A percentile compares a stretch with the other conserved stretches of the same genome.
phyloP scores from a whole-genome alignment of 1,140 invertebrate genomes.

The Drosophila nannoptera region DNA sequence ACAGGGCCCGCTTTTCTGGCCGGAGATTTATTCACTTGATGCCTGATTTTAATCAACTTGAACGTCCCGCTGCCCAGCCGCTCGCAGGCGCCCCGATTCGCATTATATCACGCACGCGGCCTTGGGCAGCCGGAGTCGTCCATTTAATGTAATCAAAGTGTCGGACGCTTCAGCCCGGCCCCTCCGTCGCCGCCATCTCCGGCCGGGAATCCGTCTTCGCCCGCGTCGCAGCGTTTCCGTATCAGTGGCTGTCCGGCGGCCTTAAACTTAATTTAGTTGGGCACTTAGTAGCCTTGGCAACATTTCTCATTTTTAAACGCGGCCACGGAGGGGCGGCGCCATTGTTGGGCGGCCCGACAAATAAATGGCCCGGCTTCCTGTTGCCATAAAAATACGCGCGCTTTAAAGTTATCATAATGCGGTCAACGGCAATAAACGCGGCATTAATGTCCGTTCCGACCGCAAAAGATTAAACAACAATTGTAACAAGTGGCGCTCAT shows the following conservation, averaged over 20 bases:
- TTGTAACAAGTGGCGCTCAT: slow-evolving; percentile 41
- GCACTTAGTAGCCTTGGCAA: slow-evolving; percentile 71
- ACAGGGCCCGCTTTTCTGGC: slow-evolving; percentile 38
- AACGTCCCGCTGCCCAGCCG: slow-evolving; percentile 46
- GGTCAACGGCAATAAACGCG: slow-evolving; percentile 74
- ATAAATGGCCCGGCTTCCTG: slow-evolving; percentile 70
- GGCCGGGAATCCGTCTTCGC: too few relatives aligned
- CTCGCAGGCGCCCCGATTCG: slow-evolving; percentile 26
- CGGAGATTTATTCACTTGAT: slow-evolving; percentile 75
- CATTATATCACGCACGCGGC: slow-evolving; percentile 68
- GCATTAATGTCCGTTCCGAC: slow-evolving; percentile 63
- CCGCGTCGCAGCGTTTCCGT: neutral
- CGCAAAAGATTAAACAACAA: slow-evolving; percentile 17
- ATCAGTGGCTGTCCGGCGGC: slow-evolving; percentile 26
- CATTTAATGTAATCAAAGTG: slow-evolving; percentile 72
- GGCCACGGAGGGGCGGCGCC: slow-evolving; percentile 5
- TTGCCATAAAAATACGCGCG: slow-evolving; percentile 57
- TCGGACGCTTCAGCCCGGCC: slow-evolving; percentile 3
- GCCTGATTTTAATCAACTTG: slow-evolving; percentile 78
- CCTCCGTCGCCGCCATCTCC: too few relatives aligned
- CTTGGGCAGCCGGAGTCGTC: slow-evolving; percentile 11
- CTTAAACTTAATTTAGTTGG: slow-evolving; percentile 78
- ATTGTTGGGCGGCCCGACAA: slow-evolving; percentile 65
- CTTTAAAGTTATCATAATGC: slow-evolving; percentile 77
- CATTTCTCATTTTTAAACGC: slow-evolving; percentile 68